These are phyloP conservation scores for Caenorhabditis sp. DNA, from an alignment of 2,888 invertebrate genomes.

Conservation along the genomic window DNA sequence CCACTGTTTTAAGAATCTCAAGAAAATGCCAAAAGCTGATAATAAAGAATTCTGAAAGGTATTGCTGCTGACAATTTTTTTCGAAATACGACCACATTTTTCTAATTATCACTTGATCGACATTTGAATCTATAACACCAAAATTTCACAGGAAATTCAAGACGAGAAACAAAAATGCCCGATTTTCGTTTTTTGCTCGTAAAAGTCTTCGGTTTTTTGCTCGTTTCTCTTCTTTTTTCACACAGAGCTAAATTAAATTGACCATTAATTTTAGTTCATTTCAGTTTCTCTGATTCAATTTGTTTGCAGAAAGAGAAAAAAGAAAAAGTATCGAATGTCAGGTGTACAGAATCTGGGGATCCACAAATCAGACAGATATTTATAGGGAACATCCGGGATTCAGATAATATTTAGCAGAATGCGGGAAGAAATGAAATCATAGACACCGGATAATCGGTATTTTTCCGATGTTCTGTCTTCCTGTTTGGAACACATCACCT, in stretches of 20 bases:
- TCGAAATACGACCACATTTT: no score
- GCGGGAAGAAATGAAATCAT: constrained; percentile 33
- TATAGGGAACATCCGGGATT: constrained; percentile 7
- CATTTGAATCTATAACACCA: no score
- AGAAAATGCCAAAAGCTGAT: neutral
- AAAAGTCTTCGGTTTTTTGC: constrained; percentile 14
- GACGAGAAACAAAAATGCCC: neutral
- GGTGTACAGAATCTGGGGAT: neutral
- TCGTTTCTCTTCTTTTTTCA: constrained; percentile 12
- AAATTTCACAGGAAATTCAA: neutral
- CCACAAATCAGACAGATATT: neutral
- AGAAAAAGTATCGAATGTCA: constrained; percentile 28
- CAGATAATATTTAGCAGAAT: constrained; percentile 1
- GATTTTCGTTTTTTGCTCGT: constrained; percentile 30
- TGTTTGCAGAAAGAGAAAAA: constrained; percentile 11
- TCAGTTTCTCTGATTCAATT: neutral
- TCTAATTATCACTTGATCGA: no score
- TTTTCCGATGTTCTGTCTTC: neutral
- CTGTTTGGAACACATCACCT: neutral
- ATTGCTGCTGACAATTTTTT: neutral
- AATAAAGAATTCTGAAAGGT: constrained; percentile 18
- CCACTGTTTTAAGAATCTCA: neutral
- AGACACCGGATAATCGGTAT: constrained; percentile 29
- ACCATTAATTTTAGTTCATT: constrained; percentile 23
- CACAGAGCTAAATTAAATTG: constrained; percentile 55